Conservation (phyloP, 2,888 invertebrate species). For the Belgica antarctica region DNA sequence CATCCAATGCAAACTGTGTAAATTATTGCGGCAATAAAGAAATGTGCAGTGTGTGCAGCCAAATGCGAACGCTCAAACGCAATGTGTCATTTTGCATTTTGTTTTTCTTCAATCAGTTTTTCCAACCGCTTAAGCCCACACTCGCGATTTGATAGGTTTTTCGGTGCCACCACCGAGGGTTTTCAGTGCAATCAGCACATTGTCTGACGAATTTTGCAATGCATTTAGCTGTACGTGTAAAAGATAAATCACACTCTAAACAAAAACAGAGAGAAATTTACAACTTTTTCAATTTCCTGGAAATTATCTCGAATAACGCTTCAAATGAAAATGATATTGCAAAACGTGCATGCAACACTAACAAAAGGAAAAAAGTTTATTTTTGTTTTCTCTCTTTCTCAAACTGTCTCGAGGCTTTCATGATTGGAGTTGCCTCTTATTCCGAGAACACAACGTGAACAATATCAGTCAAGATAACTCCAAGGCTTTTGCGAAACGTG, state of each 20-base stretch:
- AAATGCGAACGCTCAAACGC: constrained; percentile 3
- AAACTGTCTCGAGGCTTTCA: constrained; percentile 36
- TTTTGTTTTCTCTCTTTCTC: background rate
- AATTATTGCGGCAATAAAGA: constrained; percentile 25
- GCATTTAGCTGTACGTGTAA: background rate
- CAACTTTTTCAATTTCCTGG: constrained; percentile 36
- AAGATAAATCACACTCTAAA: constrained; percentile 34
- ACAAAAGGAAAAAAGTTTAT: no score
- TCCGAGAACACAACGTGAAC: constrained; percentile 8
- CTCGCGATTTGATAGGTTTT: background rate
- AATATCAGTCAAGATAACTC: constrained; percentile 26
- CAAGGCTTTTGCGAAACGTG: constrained; percentile 28
- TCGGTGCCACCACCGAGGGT: constrained; percentile 6
- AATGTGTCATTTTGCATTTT: constrained; percentile 13
- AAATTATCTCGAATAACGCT: constrained; percentile 32
- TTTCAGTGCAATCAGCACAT: background rate
- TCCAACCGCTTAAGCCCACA: background rate
- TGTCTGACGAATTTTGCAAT: background rate
- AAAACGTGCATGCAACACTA: constrained; percentile 22
- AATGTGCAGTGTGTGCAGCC: constrained; percentile 1
- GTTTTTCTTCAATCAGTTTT: background rate
- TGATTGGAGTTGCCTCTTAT: constrained; percentile 13
- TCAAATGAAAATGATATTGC: constrained; percentile 16
- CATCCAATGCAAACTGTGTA: constrained; percentile 22
- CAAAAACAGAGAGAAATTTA: background rate